A percentile compares a stretch with the other conserved stretches of the same genome.
These are phyloP conservation scores for Idaea aversata DNA, from an alignment of 2,888 invertebrate species.

Conservation along the genomic window DNA sequence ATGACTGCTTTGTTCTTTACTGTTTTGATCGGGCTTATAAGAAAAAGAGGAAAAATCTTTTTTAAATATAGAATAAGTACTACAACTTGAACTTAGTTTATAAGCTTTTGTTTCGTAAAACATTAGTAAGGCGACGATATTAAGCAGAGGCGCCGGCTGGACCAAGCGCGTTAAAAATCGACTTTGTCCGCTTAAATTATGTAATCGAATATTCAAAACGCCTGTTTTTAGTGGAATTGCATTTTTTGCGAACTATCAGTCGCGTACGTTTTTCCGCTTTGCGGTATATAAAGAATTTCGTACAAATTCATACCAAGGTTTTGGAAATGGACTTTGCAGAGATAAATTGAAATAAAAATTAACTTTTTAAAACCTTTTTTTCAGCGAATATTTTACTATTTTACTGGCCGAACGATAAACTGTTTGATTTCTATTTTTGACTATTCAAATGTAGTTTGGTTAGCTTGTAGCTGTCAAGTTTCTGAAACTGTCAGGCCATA, in stretches of 20 bases:
- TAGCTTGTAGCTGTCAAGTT: too few species aligned
- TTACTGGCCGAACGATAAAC: too few species aligned
- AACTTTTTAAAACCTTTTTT: background rate
- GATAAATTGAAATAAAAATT: background rate
- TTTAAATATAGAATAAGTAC: background rate
- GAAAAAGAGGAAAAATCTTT: background rate
- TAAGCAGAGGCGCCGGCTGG: constrained; percentile 50
- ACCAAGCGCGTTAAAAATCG: constrained; percentile 40
- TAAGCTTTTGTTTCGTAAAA: constrained; percentile 15
- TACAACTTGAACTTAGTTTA: background rate
- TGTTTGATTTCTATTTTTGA: too few species aligned
- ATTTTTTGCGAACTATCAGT: constrained; percentile 31
- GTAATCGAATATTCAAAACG: constrained; percentile 65
- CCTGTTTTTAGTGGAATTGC: constrained; percentile 45
- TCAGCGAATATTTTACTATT: background rate
- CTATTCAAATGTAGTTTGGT: too few species aligned
- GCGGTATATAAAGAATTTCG: background rate
- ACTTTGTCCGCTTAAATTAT: constrained; percentile 59
- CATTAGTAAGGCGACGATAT: constrained; percentile 38
- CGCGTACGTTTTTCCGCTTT: background rate
- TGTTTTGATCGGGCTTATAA: too few species aligned
- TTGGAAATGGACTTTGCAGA: background rate
- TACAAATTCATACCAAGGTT: background rate
- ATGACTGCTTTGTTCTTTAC: too few species aligned
- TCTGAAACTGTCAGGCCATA: too few species aligned